These are phyloP conservation scores for Enoplolaimus lenunculus DNA, from an alignment of 2,888 invertebrate genomes.

Conservation along the genomic window DNA sequence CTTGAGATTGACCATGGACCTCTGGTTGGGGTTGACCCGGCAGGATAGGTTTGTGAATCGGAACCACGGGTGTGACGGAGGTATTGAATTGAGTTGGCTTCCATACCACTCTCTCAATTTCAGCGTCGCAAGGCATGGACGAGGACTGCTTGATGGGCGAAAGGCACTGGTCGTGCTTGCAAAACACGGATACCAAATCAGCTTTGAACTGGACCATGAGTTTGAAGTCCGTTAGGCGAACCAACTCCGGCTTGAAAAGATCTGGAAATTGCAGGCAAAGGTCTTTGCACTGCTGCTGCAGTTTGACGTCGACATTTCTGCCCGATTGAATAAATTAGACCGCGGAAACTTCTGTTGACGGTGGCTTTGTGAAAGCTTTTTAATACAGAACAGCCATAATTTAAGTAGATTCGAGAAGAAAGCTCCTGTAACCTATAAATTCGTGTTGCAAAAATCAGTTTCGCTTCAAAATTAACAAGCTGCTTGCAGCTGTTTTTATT, in stretches of 20 bases:
- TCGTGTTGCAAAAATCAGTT: too few relatives aligned
- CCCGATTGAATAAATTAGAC: background rate
- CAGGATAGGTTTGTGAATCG: background rate
- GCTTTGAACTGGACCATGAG: background rate
- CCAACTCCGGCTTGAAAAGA: background rate
- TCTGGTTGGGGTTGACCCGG: background rate
- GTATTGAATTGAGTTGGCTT: background rate
- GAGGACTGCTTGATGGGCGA: background rate
- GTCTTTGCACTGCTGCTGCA: background rate
- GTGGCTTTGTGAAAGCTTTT: background rate
- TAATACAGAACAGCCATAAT: too few relatives aligned
- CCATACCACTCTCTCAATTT: background rate
- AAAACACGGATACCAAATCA: background rate
- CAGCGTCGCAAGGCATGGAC: background rate
- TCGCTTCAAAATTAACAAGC: too few relatives aligned
- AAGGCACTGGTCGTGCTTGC: background rate
- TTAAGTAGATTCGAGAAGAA: too few relatives aligned
- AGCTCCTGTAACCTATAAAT: too few relatives aligned
- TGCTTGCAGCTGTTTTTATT: too few relatives aligned
- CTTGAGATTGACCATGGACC: background rate
- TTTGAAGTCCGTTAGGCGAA: background rate
- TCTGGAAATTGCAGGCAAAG: background rate
- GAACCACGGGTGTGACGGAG: background rate
- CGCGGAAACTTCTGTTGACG: background rate
- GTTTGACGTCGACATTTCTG: background rate